Evolutionary conservation across 2,888 invertebrate species (phyloP), one percentile per base, ranked within the genome.

Genomic region (Drosophila parthenogenetica): DNA sequence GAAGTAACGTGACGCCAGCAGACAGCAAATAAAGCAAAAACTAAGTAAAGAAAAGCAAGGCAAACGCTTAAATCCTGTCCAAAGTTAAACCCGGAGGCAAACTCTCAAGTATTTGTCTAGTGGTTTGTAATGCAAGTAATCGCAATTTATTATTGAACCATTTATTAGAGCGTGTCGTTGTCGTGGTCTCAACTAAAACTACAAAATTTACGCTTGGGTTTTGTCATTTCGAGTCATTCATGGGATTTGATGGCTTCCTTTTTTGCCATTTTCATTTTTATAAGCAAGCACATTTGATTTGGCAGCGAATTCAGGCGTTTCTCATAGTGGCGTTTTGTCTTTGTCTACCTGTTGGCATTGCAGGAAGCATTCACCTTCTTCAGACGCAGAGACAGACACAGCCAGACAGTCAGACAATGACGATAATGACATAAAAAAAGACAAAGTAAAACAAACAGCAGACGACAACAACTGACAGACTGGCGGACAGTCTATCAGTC

Each of bases 291-390:
- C 32, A 81, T 81, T 80, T 84, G 65, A 61, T 74, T 81, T 71
- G 65, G 67, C n/a, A 42, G 48, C 69, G 29, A 40, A 42, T 63
- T 64, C 50, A 70, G 82, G 66, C 79, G 86, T 74, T 83, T 83
- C 88, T 88, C 86, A 83, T 79, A 81, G 66, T 42, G 64, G 14
- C 57, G n/a, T 64, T 59, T 63, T 63, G 69, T 45, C 64, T 72
- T 78, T 85, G 85, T 88, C 83, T 83, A 88, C 83, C 81, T 89
- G 89, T 83, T 89, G 85, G 85, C 85, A 89, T 87, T 89, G 89
- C 85, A 85, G 85, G 85, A 85, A 85, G 85, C 85, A 63, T 85
- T 85, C 87, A 85, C 87, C 85, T 85, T 75, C 73, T 63, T 66
- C 63, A 68, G 66, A 68, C 72, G 66, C 70, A 25, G 48, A 59